Base-by-base conservation (phyloP, 2,797 vertebrate species). In the Sandelia bainsii region DNA sequence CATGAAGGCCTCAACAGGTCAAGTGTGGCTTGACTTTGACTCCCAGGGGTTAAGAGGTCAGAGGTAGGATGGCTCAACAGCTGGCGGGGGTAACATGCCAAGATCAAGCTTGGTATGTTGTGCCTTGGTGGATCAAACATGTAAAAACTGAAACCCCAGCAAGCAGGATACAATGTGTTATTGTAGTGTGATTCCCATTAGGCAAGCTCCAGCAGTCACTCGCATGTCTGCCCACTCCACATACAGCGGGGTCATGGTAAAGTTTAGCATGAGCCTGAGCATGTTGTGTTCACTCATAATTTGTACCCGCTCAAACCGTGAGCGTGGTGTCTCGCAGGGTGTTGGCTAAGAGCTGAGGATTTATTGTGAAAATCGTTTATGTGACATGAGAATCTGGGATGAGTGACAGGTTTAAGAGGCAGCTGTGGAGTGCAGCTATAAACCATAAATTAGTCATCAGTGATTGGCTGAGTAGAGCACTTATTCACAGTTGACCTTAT, bases 41-140 rank as follows among this genome's bases (percentile, higher is more conserved):
- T 72, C 62, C 22, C 37, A 32, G 48, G 46, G 67, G 22, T 70
- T 74, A 27, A 62, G 44, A 40, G 77, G 77, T 83, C 85, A 83
- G 49, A 52, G 72, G 59, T 40, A 14, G 34, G 29, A 11, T 17
- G 56, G 42, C 64, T 75, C 51, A 80, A 79, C 72, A 85, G 67
- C 80, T 83, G 86, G 68, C 9, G 46, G 49, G 54, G 82, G 72
- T 86, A 82, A 84, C 82, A 88, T 87, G 84, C 63, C 66, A 58
- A 39, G 64, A 82, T 82, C 73, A 80, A 52, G 62, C 79, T 63
- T 59, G 76, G 80, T 69, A 69, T 83, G 82, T 69, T 59, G 59
- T 51, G 76, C 66, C 64, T 82, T 46, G 27, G 59, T 68, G 62
- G 75, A 82, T 87, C 77, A 72, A 77, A 82, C 69, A 70, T 72